phyloP scores from a whole-genome alignment of 2,113 vertebrate genomes.

The Mastomys natalensis region DNA sequence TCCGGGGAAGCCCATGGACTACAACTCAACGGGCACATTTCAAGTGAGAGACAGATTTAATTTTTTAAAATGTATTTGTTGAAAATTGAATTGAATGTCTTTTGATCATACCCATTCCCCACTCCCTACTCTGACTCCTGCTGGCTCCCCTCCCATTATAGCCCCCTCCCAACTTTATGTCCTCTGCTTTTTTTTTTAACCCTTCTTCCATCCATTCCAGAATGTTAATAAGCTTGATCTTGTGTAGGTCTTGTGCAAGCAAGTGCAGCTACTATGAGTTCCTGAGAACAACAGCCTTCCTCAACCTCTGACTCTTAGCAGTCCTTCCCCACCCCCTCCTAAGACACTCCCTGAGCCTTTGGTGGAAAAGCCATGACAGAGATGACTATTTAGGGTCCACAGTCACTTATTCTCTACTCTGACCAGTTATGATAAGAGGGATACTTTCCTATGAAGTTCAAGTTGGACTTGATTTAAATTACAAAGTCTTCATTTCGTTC shows the following conservation, averaged over 20 bases:
- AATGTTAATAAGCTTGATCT: not conserved
- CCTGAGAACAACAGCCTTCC: not conserved
- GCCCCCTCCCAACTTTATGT: not conserved
- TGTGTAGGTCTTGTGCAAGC: not conserved
- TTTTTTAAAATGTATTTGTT: not conserved
- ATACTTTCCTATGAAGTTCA: not conserved
- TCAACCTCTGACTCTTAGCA: not conserved
- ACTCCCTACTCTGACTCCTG: not conserved
- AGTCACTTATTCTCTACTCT: not conserved
- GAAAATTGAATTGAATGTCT: not conserved
- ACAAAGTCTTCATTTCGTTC: not conserved
- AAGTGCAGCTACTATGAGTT: not conserved
- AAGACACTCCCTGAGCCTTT: not conserved
- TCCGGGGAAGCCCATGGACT: not conserved
- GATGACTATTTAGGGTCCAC: not conserved
- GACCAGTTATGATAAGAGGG: not conserved
- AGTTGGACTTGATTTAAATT: slow-evolving; percentile 6
- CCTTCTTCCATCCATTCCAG: not conserved
- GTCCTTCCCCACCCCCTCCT: not conserved
- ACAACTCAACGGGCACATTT: not conserved
- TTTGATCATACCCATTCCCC: not conserved
- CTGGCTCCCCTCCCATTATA: not conserved
- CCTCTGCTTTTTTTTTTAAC: not conserved
- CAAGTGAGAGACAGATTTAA: not conserved
- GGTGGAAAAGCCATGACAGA: too few species aligned